phyloP scores from a whole-genome alignment of 1,140 invertebrate genomes.

The Mactra quadrangularis region DNA sequence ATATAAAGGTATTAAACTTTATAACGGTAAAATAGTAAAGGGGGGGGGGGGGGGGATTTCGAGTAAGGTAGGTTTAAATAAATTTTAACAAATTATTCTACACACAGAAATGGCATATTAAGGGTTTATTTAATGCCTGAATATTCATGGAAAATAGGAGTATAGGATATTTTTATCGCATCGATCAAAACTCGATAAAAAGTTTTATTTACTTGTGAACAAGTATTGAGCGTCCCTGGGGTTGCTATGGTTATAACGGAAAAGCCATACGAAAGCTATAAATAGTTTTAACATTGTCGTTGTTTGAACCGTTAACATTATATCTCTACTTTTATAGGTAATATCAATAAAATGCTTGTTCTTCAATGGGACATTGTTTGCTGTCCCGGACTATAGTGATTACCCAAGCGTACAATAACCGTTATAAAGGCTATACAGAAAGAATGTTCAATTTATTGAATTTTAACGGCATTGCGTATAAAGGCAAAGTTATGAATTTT shows the following conservation, averaged over 20 bases:
- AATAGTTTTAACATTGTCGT: constrained; percentile 58
- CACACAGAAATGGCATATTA: too few species aligned
- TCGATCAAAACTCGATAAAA: constrained; percentile 43
- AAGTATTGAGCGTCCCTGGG: constrained; percentile 45
- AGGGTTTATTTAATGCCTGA: too few species aligned
- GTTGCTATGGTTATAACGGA: constrained; percentile 53
- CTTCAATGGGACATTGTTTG: constrained; percentile 41
- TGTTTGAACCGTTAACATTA: constrained; percentile 43
- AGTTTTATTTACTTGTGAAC: constrained; percentile 54
- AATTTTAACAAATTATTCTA: too few species aligned
- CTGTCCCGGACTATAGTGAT: neutral
- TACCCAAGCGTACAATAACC: constrained; percentile 24
- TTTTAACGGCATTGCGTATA: constrained; percentile 9
- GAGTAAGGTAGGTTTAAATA: neutral
- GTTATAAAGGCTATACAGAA: neutral
- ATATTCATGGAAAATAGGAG: neutral
- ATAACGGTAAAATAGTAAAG: too few species aligned
- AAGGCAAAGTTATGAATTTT: constrained; percentile 2
- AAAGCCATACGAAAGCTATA: constrained; percentile 47
- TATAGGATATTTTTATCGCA: constrained; percentile 12
- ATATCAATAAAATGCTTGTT: constrained; percentile 41
- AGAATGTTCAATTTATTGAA: constrained; percentile 20
- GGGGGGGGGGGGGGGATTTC: too few species aligned
- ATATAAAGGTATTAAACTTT: neutral
- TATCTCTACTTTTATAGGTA: constrained; percentile 43